These are phyloP conservation scores for Pinctada fucata DNA, from an alignment of 2,888 invertebrate genomes.

Conservation along the genomic window DNA sequence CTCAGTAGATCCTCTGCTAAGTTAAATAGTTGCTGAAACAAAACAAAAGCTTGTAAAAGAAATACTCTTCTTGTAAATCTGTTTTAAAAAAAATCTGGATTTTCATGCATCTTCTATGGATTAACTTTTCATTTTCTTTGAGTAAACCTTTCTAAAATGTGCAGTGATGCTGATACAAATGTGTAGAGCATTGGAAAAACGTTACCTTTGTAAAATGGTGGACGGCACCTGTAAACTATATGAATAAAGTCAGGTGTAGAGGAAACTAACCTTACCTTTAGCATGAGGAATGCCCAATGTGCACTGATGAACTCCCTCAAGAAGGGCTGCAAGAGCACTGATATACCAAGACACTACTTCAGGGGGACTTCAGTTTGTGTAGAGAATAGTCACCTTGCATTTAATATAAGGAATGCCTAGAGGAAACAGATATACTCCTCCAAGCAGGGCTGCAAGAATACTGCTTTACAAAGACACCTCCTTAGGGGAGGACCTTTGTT, in stretches of 20 bases:
- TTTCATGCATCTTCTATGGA: too few relatives aligned
- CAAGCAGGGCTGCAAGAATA: slow-evolving; percentile 92
- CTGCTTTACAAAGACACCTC: slow-evolving; percentile 89
- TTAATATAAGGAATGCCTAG: slow-evolving; percentile 92
- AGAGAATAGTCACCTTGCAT: too few relatives aligned
- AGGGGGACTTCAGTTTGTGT: slow-evolving; percentile 85
- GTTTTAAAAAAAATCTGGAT: too few relatives aligned
- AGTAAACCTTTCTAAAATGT: too few relatives aligned
- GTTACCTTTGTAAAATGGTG: too few relatives aligned
- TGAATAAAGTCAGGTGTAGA: slow-evolving; percentile 60
- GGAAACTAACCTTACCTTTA: slow-evolving; percentile 88
- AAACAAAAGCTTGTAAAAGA: slow-evolving; percentile 8
- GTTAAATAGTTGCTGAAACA: slow-evolving; percentile 87
- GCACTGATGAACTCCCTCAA: slow-evolving; percentile 89
- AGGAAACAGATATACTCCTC: slow-evolving; percentile 87
- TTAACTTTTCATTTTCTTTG: too few relatives aligned
- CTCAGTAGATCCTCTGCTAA: slow-evolving; percentile 96
- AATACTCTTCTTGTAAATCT: too few relatives aligned
- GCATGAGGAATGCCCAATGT: slow-evolving; percentile 90
- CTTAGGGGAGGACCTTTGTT: slow-evolving; percentile 89
- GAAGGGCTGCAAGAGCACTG: slow-evolving; percentile 93
- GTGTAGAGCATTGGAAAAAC: too few relatives aligned
- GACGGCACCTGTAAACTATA: too few relatives aligned
- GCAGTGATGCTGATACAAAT: too few relatives aligned
- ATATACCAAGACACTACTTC: slow-evolving; percentile 87